A percentile compares a stretch with the other conserved stretches of the same genome.
phyloP scores from a whole-genome alignment of 2,888 invertebrate genomes.

The Diadegma fenestrale region DNA sequence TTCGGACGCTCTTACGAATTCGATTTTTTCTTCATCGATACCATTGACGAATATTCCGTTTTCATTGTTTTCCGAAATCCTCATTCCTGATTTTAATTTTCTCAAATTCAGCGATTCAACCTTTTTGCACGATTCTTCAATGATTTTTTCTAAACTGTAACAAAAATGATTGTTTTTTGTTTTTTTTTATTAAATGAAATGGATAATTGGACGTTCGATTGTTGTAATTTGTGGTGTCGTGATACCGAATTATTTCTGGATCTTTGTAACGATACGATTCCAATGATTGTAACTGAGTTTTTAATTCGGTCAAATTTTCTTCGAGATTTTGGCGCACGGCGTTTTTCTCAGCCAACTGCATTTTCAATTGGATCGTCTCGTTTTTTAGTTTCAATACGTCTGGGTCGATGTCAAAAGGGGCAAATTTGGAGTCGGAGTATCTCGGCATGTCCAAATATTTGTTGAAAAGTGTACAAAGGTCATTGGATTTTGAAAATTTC shows the following conservation, averaged over 20 bases:
- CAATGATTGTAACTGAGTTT: slow-evolving; percentile 32
- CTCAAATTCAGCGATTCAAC: slow-evolving; percentile 47
- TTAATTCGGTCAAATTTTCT: slow-evolving; percentile 13
- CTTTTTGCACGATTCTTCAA: slow-evolving; percentile 47
- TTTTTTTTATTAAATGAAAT: neutral
- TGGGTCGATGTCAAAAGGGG: slow-evolving; percentile 35
- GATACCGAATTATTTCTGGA: slow-evolving; percentile 34
- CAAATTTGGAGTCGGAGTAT: slow-evolving; percentile 13
- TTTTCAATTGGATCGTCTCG: slow-evolving; percentile 62
- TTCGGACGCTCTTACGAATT: slow-evolving; percentile 56
- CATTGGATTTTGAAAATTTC: slow-evolving; percentile 56
- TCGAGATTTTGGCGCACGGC: slow-evolving; percentile 9
- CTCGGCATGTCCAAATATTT: slow-evolving; percentile 52
- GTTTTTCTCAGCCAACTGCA: slow-evolving; percentile 30
- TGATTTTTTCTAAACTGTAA: slow-evolving; percentile 64
- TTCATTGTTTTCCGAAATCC: neutral
- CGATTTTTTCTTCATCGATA: slow-evolving; percentile 16
- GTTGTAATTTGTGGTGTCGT: neutral
- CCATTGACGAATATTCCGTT: neutral
- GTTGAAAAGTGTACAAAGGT: slow-evolving; percentile 52
- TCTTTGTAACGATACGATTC: slow-evolving; percentile 46
- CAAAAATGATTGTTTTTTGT: slow-evolving; percentile 28
- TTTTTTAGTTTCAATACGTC: slow-evolving; percentile 57
- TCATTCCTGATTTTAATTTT: slow-evolving; percentile 45
- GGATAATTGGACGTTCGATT: neutral